Percentiles rank a stretch among this genome's conserved stretches.
Evolutionary conservation across 2,888 invertebrate genomes (phyloP).

Genomic region (Tanaodytes sp.): DNA sequence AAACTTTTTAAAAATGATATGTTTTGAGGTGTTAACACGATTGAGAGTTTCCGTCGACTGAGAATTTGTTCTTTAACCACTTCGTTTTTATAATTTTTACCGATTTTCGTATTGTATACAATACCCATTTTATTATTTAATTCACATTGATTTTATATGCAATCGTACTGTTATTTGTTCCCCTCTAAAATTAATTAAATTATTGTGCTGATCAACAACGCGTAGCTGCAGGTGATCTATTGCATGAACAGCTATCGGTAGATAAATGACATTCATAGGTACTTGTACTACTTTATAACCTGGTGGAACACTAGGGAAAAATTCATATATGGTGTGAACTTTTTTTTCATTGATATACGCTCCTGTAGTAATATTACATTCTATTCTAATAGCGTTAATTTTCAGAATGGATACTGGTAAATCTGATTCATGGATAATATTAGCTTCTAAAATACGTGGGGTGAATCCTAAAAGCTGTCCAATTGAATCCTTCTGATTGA

Average conservation of each 20-base stretch:
- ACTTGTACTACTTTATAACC: neutral
- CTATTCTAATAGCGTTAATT: constrained; percentile 23
- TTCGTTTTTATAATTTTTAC: no score
- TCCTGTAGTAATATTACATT: constrained; percentile 23
- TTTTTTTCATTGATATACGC: constrained; percentile 20
- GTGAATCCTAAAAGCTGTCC: neutral
- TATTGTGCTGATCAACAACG: neutral
- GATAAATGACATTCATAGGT: neutral
- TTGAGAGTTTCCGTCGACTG: no score
- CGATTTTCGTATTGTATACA: neutral
- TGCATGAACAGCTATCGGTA: neutral
- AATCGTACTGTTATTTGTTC: neutral
- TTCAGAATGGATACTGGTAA: constrained; percentile 18
- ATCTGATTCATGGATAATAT: neutral
- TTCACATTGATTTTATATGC: neutral
- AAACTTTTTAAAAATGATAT: no score
- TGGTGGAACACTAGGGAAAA: no score
- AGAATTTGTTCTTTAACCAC: no score
- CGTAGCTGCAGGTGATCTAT: constrained; percentile 1
- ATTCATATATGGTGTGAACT: constrained; percentile 23
- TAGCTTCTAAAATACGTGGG: neutral
- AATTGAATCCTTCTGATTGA: neutral
- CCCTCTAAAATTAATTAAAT: neutral
- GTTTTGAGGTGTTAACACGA: no score
- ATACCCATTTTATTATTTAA: neutral